Conservation (phyloP, 2,888 invertebrate genomes). For the Drosophila peninsularis region DNA sequence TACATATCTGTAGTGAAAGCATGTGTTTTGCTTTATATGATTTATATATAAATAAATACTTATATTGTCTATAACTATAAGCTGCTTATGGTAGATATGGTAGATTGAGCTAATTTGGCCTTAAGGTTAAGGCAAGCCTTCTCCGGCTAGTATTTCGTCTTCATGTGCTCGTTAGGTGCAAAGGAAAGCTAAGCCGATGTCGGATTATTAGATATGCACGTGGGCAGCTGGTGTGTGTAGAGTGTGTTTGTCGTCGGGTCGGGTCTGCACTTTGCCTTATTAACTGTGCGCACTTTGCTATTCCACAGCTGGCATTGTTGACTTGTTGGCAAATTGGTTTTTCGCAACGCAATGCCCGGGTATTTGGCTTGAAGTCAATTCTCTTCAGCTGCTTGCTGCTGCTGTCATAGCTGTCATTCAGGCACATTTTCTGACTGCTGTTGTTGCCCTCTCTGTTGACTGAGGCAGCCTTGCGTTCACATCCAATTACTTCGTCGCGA, state of each 20-base stretch:
- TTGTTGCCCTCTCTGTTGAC: slow-evolving; percentile 22
- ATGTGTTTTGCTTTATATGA: no score
- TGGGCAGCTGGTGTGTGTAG: background rate
- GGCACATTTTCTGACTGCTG: slow-evolving; percentile 30
- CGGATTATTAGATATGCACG: background rate
- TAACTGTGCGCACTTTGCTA: slow-evolving; percentile 59
- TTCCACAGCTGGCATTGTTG: slow-evolving; percentile 63
- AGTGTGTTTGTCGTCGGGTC: slow-evolving; percentile 6
- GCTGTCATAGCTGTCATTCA: slow-evolving; percentile 49
- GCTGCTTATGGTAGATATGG: no score
- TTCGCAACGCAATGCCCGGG: slow-evolving; percentile 56
- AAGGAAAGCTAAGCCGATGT: slow-evolving; percentile 1
- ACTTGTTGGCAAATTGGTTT: slow-evolving; percentile 81
- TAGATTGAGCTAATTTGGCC: no score
- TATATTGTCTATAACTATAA: no score
- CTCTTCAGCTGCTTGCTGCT: slow-evolving; percentile 17
- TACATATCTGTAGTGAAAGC: no score
- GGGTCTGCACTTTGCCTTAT: slow-evolving; percentile 71
- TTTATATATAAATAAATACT: no score
- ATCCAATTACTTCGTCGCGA: slow-evolving; percentile 70
- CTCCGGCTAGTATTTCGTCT: background rate
- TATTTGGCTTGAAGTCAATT: slow-evolving; percentile 29
- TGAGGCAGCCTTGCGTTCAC: slow-evolving; percentile 46
- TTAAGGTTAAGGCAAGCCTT: no score
- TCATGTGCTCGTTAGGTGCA: background rate